Percentiles rank a stretch among this genome's conserved stretches.
phyloP scores from a whole-genome alignment of 2,888 invertebrate genomes.

The Xestia rhomboidea region DNA sequence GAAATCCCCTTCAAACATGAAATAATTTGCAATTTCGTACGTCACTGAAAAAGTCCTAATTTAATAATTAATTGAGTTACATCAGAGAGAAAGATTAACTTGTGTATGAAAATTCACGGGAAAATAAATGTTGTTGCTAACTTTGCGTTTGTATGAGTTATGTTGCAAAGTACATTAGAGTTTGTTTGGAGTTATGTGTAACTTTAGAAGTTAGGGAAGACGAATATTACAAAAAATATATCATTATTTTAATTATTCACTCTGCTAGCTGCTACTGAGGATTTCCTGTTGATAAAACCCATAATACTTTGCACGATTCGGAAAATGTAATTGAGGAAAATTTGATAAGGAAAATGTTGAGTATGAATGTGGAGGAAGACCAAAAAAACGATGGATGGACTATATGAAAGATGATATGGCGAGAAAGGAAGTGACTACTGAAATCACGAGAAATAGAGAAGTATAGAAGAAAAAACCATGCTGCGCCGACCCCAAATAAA shows the following conservation, averaged over 20 bases:
- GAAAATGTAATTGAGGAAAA: no score
- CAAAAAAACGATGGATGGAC: no score
- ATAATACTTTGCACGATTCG: not conserved
- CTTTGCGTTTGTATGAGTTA: slow-evolving; percentile 7
- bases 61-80: slow-evolving; percentile 64
- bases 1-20: slow-evolving; percentile 34
- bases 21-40: slow-evolving; percentile 42
- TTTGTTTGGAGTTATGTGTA: slow-evolving; percentile 2
- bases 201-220: not conserved
- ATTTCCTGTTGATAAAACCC: not conserved
- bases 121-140: slow-evolving; percentile 31
- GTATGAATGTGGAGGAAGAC: no score
- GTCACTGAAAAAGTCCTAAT: slow-evolving; percentile 49
- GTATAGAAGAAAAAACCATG: no score
- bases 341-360: no score
- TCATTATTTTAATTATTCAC: not conserved
- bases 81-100: slow-evolving; percentile 52
- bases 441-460: no score
- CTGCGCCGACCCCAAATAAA: no score
- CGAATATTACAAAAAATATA: not conserved
- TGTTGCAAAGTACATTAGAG: slow-evolving; percentile 4
- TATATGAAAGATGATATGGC: no score
- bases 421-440: no score
- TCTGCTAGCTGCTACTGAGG: not conserved
- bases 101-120: slow-evolving; percentile 22